Evolutionary conservation across 2,797 vertebrate genomes (phyloP), one percentile per base, ranked within the genome.

Genomic region (Halcyon smyrnensis): DNA sequence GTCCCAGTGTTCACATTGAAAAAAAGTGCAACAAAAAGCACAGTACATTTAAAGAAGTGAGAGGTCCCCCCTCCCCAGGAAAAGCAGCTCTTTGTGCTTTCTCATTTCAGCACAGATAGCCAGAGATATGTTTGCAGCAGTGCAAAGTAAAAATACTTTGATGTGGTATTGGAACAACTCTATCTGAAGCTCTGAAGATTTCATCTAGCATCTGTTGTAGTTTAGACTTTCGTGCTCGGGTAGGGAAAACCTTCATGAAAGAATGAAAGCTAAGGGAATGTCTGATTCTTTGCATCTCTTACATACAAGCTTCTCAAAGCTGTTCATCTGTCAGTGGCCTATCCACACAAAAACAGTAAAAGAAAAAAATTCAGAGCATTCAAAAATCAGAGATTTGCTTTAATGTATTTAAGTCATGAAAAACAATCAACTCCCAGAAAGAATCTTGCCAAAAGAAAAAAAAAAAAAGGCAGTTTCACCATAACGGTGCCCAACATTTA

Each of bases 11-110:
- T 95, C 83, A 30, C 78, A 69, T 0, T 75, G 77, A 87, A 83
- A 62, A 93, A 90, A 90, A 94, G 90, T 1, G n/a, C 45, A 95
- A 90, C 64, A 83, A 87, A 84, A 90, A 90, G 36, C 87, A 76
- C 48, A 93, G 77, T 20, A 57, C 32, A 5, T 60, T 93, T 87
- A 65, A 78, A 81, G 39, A 67, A 81, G 30, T 30, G 37, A 82
- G 70, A 50, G 3, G 18, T 78, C 11, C 37, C 36, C 69, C 70
- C 84, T 84, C 68, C 43, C 28, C 71, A 41, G 64, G 77, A 93
- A 89, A 90, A 89, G 36, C 64, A 87, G 39, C 57, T 84, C 92
- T 95, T 84, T 75, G 84, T 80, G 88, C 41, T 87, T 80, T 64
- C 53, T 91, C 37, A 32, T 94, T 78, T 87, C 60, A 89, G 50